Evolutionary conservation across 2,888 invertebrate genomes (phyloP).

Genomic region (Tromatobia lineatoria): DNA sequence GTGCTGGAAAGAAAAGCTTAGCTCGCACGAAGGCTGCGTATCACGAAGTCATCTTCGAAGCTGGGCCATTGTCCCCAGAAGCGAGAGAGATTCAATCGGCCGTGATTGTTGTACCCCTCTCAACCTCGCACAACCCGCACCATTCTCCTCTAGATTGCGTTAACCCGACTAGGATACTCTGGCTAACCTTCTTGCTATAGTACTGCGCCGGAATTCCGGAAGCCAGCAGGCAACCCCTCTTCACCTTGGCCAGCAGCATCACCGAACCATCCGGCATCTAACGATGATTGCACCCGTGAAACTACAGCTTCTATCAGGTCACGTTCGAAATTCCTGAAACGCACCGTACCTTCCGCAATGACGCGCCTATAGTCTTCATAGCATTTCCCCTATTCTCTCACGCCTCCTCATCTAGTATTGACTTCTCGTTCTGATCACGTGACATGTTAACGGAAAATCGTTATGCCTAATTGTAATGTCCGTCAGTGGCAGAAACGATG

Average conservation of each 20-base stretch:
- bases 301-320: constrained; percentile 72
- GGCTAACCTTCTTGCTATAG: constrained; percentile 35
- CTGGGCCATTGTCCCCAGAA: constrained; percentile 67
- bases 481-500: neutral
- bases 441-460: constrained; percentile 5
- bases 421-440: constrained; percentile 16
- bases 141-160: constrained; percentile 58
- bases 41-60: constrained; percentile 72
- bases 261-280: constrained; percentile 72
- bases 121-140: constrained; percentile 71
- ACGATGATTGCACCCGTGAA: constrained; percentile 79
- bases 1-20: constrained; percentile 24
- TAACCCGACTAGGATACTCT: constrained; percentile 63
- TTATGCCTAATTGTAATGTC: neutral
- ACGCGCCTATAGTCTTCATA: constrained; percentile 13
- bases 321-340: constrained; percentile 77
- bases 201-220: constrained; percentile 46
- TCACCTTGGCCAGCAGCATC: constrained; percentile 56
- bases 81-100: constrained; percentile 79
- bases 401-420: neutral
- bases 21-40: constrained; percentile 58
- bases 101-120: constrained; percentile 79
- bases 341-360: constrained; percentile 49
- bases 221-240: constrained; percentile 53
- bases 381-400: neutral